Evolutionary conservation across 2,888 invertebrate genomes (phyloP), one percentile per base, ranked within the genome.

Genomic region (Lagria hirta): DNA sequence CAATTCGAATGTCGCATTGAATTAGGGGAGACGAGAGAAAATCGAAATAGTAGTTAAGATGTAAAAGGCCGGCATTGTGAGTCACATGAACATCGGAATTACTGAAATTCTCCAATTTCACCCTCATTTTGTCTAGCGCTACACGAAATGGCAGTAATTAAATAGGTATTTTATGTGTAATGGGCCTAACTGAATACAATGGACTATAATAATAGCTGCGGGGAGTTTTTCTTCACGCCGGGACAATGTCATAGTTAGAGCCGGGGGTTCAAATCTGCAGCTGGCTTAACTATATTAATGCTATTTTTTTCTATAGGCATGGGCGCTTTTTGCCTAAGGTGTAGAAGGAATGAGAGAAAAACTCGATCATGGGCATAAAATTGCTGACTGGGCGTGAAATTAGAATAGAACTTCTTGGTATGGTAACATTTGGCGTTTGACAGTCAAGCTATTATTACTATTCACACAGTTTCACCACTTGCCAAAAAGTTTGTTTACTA

Each of bases 81-180:
- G 35, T 52, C 52, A 52, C 37, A 41, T 18, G 45, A 45, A 30
- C 33, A 48, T 43, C 43, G 48, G 47, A 58, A 56, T 57, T 54
- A 55, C 49, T 50, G 52, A 54, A 58, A 57, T 56, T 58, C 61
- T 56, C 57, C 48, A 55, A 55, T 58, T 58, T 57, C 58, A 58
- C 57, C 59, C 61, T 53, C 57, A 45, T 54, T 53, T 52, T 52
- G 43, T 44, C 36, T 48, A 47, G 36, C 47, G 46, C 46, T 51
- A 52, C 57, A 52, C 47, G 58, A 53, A 56, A 62, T 55, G 55
- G 60, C 51, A 58, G 62, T 58, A 66, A 64, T 64, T 66, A 67
- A 68, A 65, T 61, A 62, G 62, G 62, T 66, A 66, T 66, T 68
- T 68, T 66, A 64, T 64, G 61, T 62, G 57, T 60, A 58, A 61